A percentile compares a stretch with the other conserved stretches of the same genome.
Conservation (phyloP, 2,888 invertebrate species). For the Cataglyphis altisquamis region DNA sequence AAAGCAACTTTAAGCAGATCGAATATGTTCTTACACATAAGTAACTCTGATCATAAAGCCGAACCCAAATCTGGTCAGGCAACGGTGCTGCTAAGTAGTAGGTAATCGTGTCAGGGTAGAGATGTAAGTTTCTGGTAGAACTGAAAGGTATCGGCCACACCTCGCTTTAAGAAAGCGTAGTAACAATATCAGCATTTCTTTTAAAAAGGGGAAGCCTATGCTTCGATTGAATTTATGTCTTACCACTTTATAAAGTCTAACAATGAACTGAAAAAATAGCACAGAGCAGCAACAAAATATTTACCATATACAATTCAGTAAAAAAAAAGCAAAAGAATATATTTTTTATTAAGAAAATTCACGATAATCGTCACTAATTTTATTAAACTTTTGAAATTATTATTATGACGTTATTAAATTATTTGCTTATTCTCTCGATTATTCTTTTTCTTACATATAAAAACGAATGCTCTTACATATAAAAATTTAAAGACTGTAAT, state of each 20-base stretch:
- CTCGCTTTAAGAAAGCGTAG: conserved; percentile 41
- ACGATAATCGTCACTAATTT: neutral
- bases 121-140: conserved; percentile 30
- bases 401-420: neutral
- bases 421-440: neutral
- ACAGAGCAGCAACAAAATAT: conserved; percentile 17
- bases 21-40: neutral
- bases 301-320: neutral
- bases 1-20: conserved; percentile 4
- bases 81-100: conserved; percentile 19
- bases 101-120: conserved; percentile 34
- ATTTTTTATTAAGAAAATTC: neutral
- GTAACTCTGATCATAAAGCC: conserved; percentile 16
- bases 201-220: conserved; percentile 21
- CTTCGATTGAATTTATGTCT: conserved; percentile 41
- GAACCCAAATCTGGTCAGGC: conserved; percentile 2
- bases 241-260: conserved; percentile 25
- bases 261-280: conserved; percentile 38
- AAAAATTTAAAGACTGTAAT: conserved; percentile 18
- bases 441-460: neutral
- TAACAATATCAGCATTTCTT: conserved; percentile 28
- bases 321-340: neutral
- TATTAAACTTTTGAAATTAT: neutral
- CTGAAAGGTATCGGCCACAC: conserved; percentile 19
- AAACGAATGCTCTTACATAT: neutral